Conservation (phyloP, 2,888 invertebrate genomes). For the Leptura quadrifasciata region DNA sequence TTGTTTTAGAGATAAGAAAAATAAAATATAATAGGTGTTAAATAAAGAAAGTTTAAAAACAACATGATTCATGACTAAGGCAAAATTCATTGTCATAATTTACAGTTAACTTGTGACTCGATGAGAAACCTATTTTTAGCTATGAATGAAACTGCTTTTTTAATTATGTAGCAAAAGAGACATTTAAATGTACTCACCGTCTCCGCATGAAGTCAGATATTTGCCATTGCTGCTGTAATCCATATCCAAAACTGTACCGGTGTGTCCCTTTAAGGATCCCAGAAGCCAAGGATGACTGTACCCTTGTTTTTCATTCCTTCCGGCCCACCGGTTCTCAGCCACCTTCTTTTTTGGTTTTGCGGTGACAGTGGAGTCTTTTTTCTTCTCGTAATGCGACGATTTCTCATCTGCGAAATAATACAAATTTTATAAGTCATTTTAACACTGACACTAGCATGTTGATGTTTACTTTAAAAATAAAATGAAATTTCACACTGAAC, state of each 20-base stretch:
- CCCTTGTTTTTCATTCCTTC: slow-evolving; percentile 75
- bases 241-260: slow-evolving; percentile 83
- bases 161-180: not conserved
- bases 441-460: slow-evolving; percentile 29
- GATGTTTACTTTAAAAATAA: slow-evolving; percentile 36
- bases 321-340: slow-evolving; percentile 70
- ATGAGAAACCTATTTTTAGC: slow-evolving; percentile 21
- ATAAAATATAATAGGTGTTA: not conserved
- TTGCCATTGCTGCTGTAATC: slow-evolving; percentile 91
- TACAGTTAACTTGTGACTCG: not conserved
- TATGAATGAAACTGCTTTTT: slow-evolving; percentile 24
- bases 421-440: slow-evolving; percentile 41
- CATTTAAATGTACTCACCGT: slow-evolving; percentile 80
- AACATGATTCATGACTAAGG: slow-evolving; percentile 21
- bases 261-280: slow-evolving; percentile 89
- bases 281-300: slow-evolving; percentile 88
- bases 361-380: slow-evolving; percentile 50
- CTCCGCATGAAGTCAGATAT: slow-evolving; percentile 88
- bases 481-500: not conserved
- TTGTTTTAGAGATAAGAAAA: slow-evolving; percentile 27
- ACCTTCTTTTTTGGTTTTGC: slow-evolving; percentile 73
- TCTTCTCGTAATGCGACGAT: slow-evolving; percentile 47
- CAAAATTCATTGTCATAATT: not conserved
- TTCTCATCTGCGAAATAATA: slow-evolving; percentile 53
- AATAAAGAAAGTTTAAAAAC: slow-evolving; percentile 3